Base-by-base conservation (phyloP, 2,888 invertebrate genomes). In the Chaetoderma sp. region DNA sequence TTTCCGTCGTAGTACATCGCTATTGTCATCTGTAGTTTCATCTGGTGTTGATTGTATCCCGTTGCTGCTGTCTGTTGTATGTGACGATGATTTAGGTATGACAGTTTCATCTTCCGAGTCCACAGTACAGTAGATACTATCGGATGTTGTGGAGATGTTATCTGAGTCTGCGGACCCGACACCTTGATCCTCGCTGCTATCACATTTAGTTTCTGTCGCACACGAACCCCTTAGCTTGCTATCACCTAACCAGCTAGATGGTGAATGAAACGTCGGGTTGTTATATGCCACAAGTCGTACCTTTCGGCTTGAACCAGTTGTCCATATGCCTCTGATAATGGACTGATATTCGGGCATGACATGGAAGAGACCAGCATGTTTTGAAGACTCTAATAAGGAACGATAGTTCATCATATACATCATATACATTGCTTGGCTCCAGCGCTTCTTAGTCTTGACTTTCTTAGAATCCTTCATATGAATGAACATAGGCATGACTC, bases 391-490 rank as follows among this genome's bases (percentile, higher is more conserved):
- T n/a, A n/a, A n/a, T n/a, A n/a, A n/a, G n/a, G n/a, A n/a, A 21
- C 77, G 56, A 52, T 68, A 72, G 21, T 68, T 68, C 65, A 78
- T 68, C 5, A 78, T 71, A 57, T 78, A 78, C 50, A 75, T 72
- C 52, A 78, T 75, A 62, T 78, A 78, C 77, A 78, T 75, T 18
- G 71, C 72, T 56, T 74, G 73, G 44, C 60, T 66, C 73, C 63
- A 65, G 16, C 67, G 52, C 36, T 65, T 68, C 45, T 63, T 71
- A 23, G 62, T 45, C 60, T 67, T 75, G n/a, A 73, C 71, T 58
- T 71, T 72, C 8, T 30, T 52, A 6, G 70, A 49, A 28, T 75
- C 75, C 59, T 75, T 75, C 2, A 75, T 60, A 54, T 75, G 75
- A 16, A 75, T 52, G 54, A 70, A 68, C 23, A 75, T 44, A 10